phyloP scores from a whole-genome alignment of 2,797 vertebrate genomes.

The Phaenicophaeus curvirostris region DNA sequence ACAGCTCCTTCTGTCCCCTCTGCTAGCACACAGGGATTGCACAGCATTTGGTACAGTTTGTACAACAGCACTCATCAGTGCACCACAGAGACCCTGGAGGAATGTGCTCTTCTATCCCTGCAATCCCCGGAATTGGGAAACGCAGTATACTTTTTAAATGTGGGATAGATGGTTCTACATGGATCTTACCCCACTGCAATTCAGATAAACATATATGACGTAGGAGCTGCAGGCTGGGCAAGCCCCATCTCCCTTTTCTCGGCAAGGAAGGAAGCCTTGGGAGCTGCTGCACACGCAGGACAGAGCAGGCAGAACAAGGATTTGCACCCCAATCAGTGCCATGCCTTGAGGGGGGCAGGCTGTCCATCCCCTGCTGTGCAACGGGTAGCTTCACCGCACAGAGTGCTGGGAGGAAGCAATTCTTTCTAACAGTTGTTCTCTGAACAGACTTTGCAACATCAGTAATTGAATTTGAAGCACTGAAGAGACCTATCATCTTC shows the following conservation, averaged over 20 bases:
- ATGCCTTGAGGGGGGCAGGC: not conserved
- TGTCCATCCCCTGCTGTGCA: not conserved
- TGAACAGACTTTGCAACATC: slow-evolving; percentile 49
- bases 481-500: slow-evolving; percentile 52
- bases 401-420: not conserved
- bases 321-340: accelerated
- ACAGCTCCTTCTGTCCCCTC: not conserved
- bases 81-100: not conserved
- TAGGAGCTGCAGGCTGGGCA: not conserved
- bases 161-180: accelerated
- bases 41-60: not conserved
- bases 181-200: not conserved
- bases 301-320: not conserved
- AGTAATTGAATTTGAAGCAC: slow-evolving; percentile 56
- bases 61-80: not conserved
- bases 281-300: not conserved
- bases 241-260: not conserved
- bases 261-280: not conserved
- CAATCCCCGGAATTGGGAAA: accelerated
- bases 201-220: accelerated
- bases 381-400: not conserved
- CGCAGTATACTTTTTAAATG: accelerated
- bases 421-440: not conserved
- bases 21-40: not conserved
- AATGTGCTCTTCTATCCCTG: not conserved